phyloP scores from a whole-genome alignment of 2,888 invertebrate genomes.

The Drosophila atroscutellata region DNA sequence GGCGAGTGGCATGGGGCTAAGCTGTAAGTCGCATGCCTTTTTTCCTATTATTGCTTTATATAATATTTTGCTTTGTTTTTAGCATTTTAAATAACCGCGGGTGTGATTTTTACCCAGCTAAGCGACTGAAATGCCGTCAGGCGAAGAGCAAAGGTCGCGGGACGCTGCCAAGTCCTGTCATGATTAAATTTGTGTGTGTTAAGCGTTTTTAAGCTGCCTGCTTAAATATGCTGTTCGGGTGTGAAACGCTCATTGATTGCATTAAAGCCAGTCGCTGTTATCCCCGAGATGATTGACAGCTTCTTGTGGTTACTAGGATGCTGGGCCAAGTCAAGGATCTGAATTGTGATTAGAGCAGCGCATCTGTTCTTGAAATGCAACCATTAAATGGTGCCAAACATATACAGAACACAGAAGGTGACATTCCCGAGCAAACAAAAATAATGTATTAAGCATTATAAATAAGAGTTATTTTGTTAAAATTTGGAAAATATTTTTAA shows the following conservation, averaged over 20 bases:
- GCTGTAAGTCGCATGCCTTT: conserved; percentile 34
- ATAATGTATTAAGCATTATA: neutral
- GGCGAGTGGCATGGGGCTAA: conserved; percentile 13
- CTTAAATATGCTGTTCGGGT: conserved; percentile 71
- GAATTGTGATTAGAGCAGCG: conserved; percentile 15
- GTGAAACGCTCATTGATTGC: conserved; percentile 53
- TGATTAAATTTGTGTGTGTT: conserved; percentile 72
- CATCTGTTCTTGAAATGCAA: conserved; percentile 43
- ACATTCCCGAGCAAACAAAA: neutral
- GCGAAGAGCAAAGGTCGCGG: conserved; percentile 1
- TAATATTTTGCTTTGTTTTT: conserved; percentile 71
- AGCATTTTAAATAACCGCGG: conserved; percentile 82
- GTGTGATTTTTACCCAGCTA: conserved; percentile 66
- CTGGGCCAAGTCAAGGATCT: conserved; percentile 26
- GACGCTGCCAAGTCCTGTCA: conserved; percentile 38
- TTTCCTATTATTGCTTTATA: conserved; percentile 56
- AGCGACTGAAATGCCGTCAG: conserved; percentile 42
- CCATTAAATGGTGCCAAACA: conserved; percentile 4
- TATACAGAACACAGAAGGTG: neutral
- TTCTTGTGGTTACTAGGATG: conserved; percentile 62
- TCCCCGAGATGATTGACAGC: conserved; percentile 51
- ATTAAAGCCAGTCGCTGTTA: conserved; percentile 52
- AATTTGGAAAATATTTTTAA: neutral
- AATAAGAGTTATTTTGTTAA: neutral
- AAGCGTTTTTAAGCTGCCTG: conserved; percentile 68